These are phyloP conservation scores for Chauna torquata DNA, from an alignment of 2,113 vertebrate species.

Conservation along the genomic window DNA sequence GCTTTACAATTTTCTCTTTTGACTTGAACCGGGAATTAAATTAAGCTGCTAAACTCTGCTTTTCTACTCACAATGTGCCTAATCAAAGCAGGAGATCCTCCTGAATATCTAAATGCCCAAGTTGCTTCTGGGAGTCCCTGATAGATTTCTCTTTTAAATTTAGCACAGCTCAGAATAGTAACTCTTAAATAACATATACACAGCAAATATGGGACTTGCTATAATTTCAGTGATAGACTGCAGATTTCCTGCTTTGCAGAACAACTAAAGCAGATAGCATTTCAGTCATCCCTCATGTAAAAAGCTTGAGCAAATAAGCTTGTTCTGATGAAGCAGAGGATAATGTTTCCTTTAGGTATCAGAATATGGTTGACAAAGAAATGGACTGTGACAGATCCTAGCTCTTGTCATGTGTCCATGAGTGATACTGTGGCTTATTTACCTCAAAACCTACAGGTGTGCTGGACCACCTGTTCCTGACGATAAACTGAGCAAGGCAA, in stretches of 20 bases:
- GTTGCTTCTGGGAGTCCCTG: slow-evolving; percentile 29
- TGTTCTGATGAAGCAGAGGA: background rate
- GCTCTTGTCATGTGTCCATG: background rate
- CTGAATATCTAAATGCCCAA: slow-evolving; percentile 30
- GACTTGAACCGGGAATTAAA: background rate
- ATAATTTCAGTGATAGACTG: slow-evolving; percentile 36
- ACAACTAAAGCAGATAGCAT: background rate
- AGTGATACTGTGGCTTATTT: background rate
- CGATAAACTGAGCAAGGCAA: background rate
- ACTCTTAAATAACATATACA: slow-evolving; percentile 62
- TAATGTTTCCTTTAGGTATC: background rate
- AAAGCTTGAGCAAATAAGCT: slow-evolving; percentile 14
- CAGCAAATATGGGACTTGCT: slow-evolving; percentile 32
- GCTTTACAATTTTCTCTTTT: slow-evolving; percentile 32
- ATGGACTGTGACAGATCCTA: background rate
- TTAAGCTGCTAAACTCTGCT: slow-evolving; percentile 8
- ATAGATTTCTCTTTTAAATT: slow-evolving; percentile 57
- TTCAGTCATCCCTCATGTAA: background rate
- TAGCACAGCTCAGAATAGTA: slow-evolving; percentile 36
- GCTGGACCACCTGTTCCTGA: background rate
- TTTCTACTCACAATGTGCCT: slow-evolving; percentile 34
- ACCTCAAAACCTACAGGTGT: background rate
- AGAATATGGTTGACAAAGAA: background rate
- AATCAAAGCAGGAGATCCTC: slow-evolving; percentile 50
- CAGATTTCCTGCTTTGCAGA: slow-evolving; percentile 11